Base-by-base conservation (phyloP, 2,888 invertebrate genomes). In the Caradrina clavipalpis region DNA sequence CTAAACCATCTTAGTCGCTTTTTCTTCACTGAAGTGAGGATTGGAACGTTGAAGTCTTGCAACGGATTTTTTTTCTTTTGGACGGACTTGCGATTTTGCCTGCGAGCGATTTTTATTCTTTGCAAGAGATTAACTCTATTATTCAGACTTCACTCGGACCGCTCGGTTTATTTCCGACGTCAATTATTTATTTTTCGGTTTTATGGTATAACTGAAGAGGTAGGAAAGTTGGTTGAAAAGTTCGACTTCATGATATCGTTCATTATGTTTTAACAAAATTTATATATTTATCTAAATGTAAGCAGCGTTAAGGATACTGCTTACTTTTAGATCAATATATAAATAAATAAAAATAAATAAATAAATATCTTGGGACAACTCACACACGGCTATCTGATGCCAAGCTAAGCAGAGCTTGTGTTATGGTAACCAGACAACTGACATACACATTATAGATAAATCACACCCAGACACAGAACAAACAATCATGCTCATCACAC, bases 1-100 rank as follows among this genome's bases (percentile, higher is more conserved):
- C 73, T 73, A 73, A 81, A 81, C 75, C 74, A 69, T 78, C 57
- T 76, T 65, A 73, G 73, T 67, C 60, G 63, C 56, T 69, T 67
- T 72, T 67, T 55, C 69, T 66, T 62, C 49, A 49, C 50, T 64
- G 59, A 31, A 75, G 61, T 59, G 59, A 61, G 75, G 69, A 79
- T 82, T 80, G 78, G 62, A 58, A 50, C 57, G 54, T 58, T 39
- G 19, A 54, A 75, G 69, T 59, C 62, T 72, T 64, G 67, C 67
- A 31, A 57, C 35, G 26, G 42, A 59, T 63, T 69, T 80, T 45
- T 31, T 81, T 79, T 76, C 56, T 7, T 56, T 59, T 39, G 42
- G 58, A 19, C 53, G 19, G 64, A 31, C 61, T 58, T 39, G 42
- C 53, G 53, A 53, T 67, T 58, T 65, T 71, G 53, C 73, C 59